A percentile compares a stretch with the other conserved stretches of the same genome.
phyloP scores from a whole-genome alignment of 2,113 vertebrate genomes.

The Noctilio leporinus region DNA sequence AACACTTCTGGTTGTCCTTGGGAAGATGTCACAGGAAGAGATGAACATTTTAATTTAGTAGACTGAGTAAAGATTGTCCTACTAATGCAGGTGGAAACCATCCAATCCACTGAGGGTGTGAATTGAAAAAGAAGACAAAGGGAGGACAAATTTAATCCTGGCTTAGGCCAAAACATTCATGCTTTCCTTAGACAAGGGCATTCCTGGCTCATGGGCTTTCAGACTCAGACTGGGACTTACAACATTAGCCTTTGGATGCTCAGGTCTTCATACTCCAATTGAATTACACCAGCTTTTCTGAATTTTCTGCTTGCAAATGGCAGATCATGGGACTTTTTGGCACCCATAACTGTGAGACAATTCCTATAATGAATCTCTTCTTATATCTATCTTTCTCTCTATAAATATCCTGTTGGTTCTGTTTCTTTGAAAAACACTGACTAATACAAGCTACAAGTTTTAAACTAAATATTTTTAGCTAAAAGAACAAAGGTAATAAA shows the following conservation, averaged over 20 bases:
- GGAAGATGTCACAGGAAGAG: background rate
- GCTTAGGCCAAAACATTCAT: background rate
- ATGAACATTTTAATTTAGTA: background rate
- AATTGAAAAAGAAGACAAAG: background rate
- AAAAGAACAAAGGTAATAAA: background rate
- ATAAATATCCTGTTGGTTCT: background rate
- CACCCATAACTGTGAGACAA: background rate
- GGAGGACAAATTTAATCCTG: background rate
- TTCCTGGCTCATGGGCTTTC: background rate
- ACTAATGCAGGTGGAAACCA: background rate
- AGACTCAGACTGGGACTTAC: background rate
- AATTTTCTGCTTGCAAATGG: background rate
- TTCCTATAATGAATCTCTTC: background rate
- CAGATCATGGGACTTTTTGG: background rate
- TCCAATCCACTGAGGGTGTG: background rate
- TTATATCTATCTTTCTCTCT: background rate
- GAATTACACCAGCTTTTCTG: background rate
- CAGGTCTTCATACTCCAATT: background rate
- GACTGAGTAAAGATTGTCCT: no score
- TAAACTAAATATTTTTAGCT: background rate
- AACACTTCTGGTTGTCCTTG: background rate
- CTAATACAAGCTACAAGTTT: background rate
- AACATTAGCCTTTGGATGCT: background rate
- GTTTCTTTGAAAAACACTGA: background rate
- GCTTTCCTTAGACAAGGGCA: background rate